Conservation (phyloP, 2,888 invertebrate species). For the Octodonta nipae region DNA sequence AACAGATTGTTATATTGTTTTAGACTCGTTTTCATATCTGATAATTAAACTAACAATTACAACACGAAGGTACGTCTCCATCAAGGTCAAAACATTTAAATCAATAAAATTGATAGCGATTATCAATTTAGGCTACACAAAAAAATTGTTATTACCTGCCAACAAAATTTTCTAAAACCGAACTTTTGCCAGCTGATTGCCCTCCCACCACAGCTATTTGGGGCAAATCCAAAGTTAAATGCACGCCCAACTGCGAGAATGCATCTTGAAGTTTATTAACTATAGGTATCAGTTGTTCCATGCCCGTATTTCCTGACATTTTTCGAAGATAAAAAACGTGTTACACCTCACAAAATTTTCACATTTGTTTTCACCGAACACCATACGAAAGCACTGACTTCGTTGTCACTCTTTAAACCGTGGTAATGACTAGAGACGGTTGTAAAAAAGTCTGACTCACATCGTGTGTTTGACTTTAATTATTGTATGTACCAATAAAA, state of each 20-base stretch:
- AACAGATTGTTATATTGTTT: too few species aligned
- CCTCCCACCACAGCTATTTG: conserved; percentile 99
- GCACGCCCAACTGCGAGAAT: conserved; percentile 93
- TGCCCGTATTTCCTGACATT: conserved; percentile 67
- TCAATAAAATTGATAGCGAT: too few species aligned
- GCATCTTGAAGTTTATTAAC: conserved; percentile 99
- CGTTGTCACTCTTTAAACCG: too few species aligned
- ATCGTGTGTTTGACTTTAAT: too few species aligned
- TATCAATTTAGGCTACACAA: too few species aligned
- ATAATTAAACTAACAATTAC: too few species aligned
- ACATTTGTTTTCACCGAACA: neutral
- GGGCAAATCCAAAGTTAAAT: conserved; percentile 95
- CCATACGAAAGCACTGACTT: neutral
- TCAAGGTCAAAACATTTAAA: too few species aligned
- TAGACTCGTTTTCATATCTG: too few species aligned
- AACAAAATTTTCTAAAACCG: conserved; percentile 98
- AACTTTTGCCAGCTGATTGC: conserved; percentile 99
- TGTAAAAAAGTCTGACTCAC: conserved; percentile 8
- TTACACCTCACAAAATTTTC: neutral
- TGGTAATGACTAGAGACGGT: conserved; percentile 7
- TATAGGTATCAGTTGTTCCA: conserved; percentile 97
- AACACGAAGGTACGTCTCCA: too few species aligned
- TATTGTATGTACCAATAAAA: too few species aligned
- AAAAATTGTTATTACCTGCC: conserved; percentile 60
- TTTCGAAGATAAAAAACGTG: conserved; percentile 17